Evolutionary conservation across 2,113 vertebrate species (phyloP).

Genomic region (Setophaga petechia): DNA sequence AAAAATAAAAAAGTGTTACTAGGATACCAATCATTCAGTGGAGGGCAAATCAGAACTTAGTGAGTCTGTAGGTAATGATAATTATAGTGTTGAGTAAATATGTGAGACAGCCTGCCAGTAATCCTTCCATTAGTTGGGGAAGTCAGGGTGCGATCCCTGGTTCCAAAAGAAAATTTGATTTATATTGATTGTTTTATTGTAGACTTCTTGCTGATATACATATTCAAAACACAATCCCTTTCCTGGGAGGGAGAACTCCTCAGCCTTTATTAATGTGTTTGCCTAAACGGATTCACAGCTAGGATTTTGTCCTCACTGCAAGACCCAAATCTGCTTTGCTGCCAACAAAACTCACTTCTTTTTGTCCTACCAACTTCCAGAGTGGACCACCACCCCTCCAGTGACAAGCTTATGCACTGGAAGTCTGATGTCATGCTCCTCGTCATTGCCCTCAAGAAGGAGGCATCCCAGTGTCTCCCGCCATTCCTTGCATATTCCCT

Average conservation of each 20-base stretch:
- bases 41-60: slow-evolving; percentile 22
- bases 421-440: neutral
- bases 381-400: neutral
- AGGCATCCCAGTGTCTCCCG: neutral
- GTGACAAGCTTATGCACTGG: neutral
- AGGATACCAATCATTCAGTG: slow-evolving; percentile 20
- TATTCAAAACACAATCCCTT: neutral
- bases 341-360: neutral
- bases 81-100: slow-evolving; percentile 19
- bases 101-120: neutral
- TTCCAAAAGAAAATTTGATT: neutral
- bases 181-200: neutral
- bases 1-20: slow-evolving; percentile 23
- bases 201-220: neutral
- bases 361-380: neutral
- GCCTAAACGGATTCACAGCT: neutral
- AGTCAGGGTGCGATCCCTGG: neutral
- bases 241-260: neutral
- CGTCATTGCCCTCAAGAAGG: neutral
- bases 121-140: neutral
- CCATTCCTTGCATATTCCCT: neutral
- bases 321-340: neutral
- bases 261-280: neutral
- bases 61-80: slow-evolving; percentile 4
- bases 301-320: neutral